These are phyloP conservation scores for Protophormia terraenovae DNA, from an alignment of 2,888 invertebrate species.

Conservation along the genomic window DNA sequence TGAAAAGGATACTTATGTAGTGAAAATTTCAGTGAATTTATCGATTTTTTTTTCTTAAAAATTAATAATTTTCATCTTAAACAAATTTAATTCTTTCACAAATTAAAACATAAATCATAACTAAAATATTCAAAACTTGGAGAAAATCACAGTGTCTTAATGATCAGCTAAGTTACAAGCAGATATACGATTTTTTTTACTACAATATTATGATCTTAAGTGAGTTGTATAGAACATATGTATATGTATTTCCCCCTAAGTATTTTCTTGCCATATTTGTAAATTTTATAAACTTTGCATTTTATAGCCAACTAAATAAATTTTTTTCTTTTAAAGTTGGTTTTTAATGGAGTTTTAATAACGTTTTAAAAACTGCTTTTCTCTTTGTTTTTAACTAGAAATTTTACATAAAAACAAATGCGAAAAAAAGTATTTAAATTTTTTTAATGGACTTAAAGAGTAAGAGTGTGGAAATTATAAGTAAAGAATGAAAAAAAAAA, in stretches of 20 bases:
- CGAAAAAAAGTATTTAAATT: too few species aligned
- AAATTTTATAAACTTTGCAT: constrained; percentile 3
- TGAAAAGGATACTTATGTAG: too few species aligned
- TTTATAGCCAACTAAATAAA: constrained; percentile 28
- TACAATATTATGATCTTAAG: background rate
- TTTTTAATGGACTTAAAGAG: background rate
- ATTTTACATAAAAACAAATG: background rate
- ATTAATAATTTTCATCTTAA: too few species aligned
- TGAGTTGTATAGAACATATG: background rate
- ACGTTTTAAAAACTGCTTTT: background rate
- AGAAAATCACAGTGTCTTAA: background rate
- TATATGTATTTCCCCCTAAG: background rate
- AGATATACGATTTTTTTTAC: background rate
- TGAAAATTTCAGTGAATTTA: too few species aligned
- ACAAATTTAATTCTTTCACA: too few species aligned
- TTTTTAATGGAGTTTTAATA: constrained; percentile 50
- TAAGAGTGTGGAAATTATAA: background rate
- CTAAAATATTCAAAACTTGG: background rate
- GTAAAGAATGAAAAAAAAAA: background rate
- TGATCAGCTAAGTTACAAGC: background rate
- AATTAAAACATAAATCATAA: background rate
- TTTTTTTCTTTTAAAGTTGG: constrained; percentile 16
- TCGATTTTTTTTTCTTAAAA: too few species aligned
- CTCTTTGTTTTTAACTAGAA: constrained; percentile 21
- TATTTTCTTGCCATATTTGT: constrained; percentile 15